Base-by-base conservation (phyloP, 1,140 invertebrate genomes). In the Tigriopus japonicus region DNA sequence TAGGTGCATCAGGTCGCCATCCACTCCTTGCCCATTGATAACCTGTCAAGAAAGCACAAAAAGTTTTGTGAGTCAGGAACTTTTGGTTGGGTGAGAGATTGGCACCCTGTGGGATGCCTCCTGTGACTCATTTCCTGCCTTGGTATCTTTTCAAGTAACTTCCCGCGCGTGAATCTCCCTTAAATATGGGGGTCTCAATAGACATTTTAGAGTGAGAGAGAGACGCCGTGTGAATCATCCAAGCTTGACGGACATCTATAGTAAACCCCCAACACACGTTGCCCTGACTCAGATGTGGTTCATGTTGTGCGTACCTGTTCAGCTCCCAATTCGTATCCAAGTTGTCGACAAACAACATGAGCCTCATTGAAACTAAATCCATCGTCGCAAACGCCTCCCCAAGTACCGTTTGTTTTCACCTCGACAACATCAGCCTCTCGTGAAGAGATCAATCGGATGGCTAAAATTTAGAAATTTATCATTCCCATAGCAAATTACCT, bases 1-100 rank as follows among this genome's bases (percentile, higher is more conserved):
- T 5, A 35, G 28, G 67, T 86, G 84, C 67, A 86, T 80, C 13
- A 63, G 62, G 15, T 63, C 65, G 15, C 68, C 70, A 17, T 75
- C 70, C 53, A 71, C 68, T 13, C 71, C 52, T 24, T 21, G 24
- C 6, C 52, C 52, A 21, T 49, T 49, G 45, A 49, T 49, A 21
- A 49, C 45, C 21, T 35, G 28, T 35, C 28, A 35, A 35, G 3
- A n/a, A 9, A 35, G 28, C 9, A 35, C 28, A 35, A 35, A 35
- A 9, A 35, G 28, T 35, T 5, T 35, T 9, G 9, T 35, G 28
- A 35, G 28, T 35, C 9, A 35, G 9, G 9, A 3, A 9, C 28
- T 9, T 35, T n/a, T n/a, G n/a, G 28, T 35, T 5, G 28, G 28
- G 28, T 35, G 28, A 35, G 28, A 35, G 28, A 35, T n/a, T n/a